Percentiles rank a stretch among this genome's conserved stretches.
These are phyloP conservation scores for Hypomecis punctinalis DNA, from an alignment of 2,888 invertebrate species.

Conservation along the genomic window DNA sequence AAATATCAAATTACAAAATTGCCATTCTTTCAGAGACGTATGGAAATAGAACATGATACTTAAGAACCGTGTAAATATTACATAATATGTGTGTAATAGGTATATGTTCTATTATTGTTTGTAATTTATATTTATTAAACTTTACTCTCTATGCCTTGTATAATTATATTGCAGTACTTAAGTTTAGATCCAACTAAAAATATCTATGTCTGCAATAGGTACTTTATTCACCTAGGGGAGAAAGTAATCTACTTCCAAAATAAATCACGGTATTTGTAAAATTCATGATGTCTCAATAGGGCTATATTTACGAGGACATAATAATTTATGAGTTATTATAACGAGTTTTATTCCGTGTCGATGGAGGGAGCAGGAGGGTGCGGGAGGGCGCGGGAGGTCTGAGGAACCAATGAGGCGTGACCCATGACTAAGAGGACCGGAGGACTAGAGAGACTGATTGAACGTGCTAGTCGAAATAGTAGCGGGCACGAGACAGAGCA, in stretches of 20 bases:
- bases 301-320: slow-evolving; percentile 21
- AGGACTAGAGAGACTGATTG: too few relatives aligned
- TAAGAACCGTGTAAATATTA: too few relatives aligned
- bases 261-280: slow-evolving; percentile 31
- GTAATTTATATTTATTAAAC: too few relatives aligned
- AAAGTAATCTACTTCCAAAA: slow-evolving; percentile 20
- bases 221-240: slow-evolving; percentile 9
- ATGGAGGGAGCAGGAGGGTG: background rate
- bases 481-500: too few relatives aligned
- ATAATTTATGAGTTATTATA: slow-evolving; percentile 24
- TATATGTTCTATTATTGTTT: too few relatives aligned
- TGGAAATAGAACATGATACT: too few relatives aligned
- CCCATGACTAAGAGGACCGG: background rate
- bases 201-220: slow-evolving; percentile 2
- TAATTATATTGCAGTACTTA: too few relatives aligned
- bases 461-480: too few relatives aligned
- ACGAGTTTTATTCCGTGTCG: slow-evolving; percentile 6
- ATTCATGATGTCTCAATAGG: slow-evolving; percentile 23
- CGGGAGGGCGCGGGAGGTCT: background rate
- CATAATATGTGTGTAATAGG: too few relatives aligned
- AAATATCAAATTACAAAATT: too few relatives aligned
- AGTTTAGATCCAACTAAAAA: slow-evolving; percentile 3
- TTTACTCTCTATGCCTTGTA: too few relatives aligned
- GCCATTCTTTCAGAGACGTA: too few relatives aligned
- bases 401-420: slow-evolving; percentile 19